Evolutionary conservation across 2,113 vertebrate genomes (phyloP).

Genomic region (Dryoscopus gambensis): DNA sequence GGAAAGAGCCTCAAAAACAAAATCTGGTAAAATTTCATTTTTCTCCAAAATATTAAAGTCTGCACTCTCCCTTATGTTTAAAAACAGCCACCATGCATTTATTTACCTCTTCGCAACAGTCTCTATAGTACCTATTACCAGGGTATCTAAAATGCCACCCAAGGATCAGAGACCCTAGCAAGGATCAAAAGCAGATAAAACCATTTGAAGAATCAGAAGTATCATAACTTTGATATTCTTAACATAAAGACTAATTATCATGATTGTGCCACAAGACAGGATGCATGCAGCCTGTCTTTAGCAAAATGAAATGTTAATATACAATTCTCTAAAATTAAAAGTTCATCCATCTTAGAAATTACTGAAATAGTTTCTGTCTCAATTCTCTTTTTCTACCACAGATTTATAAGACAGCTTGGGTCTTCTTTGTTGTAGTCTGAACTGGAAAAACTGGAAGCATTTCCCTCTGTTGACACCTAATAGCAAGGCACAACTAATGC

Average conservation of each 20-base stretch:
- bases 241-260: not conserved
- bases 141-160: not conserved
- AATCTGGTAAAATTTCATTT: not conserved
- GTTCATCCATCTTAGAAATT: not conserved
- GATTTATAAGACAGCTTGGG: not conserved
- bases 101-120: not conserved
- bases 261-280: not conserved
- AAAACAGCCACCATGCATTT: not conserved
- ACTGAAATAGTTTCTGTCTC: not conserved
- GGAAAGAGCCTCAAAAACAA: not conserved
- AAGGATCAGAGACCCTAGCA: not conserved
- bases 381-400: not conserved
- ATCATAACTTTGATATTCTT: not conserved
- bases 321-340: not conserved
- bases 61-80: not conserved
- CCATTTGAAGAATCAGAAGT: not conserved
- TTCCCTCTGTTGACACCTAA: not conserved
- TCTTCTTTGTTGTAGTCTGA: not conserved
- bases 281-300: not conserved
- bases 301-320: not conserved
- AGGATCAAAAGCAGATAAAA: not conserved
- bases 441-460: not conserved
- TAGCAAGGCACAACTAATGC: not conserved
- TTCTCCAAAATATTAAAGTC: not conserved
- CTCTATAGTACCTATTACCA: not conserved